Evolutionary conservation across 2,888 invertebrate species (phyloP).

Genomic region (Cataglyphis livida): DNA sequence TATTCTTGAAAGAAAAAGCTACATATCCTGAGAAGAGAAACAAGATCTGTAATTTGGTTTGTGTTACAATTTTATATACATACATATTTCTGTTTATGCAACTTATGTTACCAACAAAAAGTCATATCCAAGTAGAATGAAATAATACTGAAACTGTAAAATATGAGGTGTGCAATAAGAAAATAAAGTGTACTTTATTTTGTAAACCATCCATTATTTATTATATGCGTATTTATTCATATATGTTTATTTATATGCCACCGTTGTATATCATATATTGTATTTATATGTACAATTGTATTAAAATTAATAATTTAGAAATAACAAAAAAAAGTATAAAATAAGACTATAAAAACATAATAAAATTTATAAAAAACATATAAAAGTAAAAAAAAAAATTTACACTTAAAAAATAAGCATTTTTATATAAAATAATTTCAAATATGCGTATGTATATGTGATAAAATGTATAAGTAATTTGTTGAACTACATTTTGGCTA

Average conservation of each 20-base stretch:
- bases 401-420: neutral
- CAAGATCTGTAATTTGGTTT: neutral
- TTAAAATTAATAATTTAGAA: neutral
- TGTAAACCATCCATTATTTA: conserved; percentile 47
- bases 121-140: neutral
- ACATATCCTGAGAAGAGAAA: neutral
- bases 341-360: neutral
- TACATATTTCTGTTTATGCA: neutral
- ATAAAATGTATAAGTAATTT: neutral
- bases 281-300: neutral
- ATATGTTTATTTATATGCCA: neutral
- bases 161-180: conserved; percentile 54
- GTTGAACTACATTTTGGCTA: neutral
- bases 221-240: neutral
- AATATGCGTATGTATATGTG: neutral
- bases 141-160: conserved; percentile 48
- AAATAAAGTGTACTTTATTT: conserved; percentile 72
- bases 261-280: neutral
- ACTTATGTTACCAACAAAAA: conserved; percentile 13
- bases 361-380: neutral
- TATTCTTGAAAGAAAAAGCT: neutral
- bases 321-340: neutral
- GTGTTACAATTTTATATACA: neutral
- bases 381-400: neutral
- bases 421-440: conserved; percentile 5